Percentiles rank a stretch among this genome's conserved stretches.
These are phyloP conservation scores for Thalassophryne amazonica DNA, from an alignment of 2,797 vertebrate species.

Conservation along the genomic window DNA sequence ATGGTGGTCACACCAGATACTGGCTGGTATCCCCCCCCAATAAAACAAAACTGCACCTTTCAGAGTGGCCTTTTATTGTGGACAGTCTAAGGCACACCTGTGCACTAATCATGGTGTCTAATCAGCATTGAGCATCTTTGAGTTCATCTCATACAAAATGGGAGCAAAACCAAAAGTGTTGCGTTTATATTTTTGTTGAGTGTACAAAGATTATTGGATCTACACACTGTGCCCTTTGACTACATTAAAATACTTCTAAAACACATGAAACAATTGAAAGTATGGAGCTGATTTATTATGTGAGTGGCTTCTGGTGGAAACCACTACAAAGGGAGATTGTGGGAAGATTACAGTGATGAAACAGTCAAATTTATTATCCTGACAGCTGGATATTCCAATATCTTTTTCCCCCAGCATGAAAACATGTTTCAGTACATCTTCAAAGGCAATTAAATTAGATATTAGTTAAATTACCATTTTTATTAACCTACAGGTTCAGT, in stretches of 20 bases:
- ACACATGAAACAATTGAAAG: constrained; percentile 61
- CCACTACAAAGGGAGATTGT: constrained; percentile 69
- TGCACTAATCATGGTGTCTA: no score
- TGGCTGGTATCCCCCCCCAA: no score
- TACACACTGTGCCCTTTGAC: constrained; percentile 30
- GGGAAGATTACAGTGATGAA: constrained; percentile 76
- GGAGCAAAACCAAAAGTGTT: no score
- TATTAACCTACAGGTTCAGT: constrained; percentile 76
- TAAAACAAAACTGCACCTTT: no score
- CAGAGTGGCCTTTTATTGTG: no score
- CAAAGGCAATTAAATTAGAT: constrained; percentile 77
- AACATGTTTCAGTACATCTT: constrained; percentile 76
- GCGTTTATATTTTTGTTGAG: constrained; percentile 43
- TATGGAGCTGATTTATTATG: constrained; percentile 66
- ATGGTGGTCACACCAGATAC: no score
- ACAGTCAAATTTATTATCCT: constrained; percentile 78
- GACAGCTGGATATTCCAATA: constrained; percentile 78
- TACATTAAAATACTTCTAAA: constrained; percentile 46
- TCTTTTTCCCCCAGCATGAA: constrained; percentile 68
- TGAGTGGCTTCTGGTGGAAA: constrained; percentile 51
- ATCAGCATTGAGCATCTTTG: no score
- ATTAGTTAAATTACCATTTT: constrained; percentile 78
- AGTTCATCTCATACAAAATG: no score
- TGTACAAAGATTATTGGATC: constrained; percentile 39
- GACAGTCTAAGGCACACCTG: no score